Base-by-base conservation (phyloP, 2,797 vertebrate species). In the Rhyacichthys aspro region DNA sequence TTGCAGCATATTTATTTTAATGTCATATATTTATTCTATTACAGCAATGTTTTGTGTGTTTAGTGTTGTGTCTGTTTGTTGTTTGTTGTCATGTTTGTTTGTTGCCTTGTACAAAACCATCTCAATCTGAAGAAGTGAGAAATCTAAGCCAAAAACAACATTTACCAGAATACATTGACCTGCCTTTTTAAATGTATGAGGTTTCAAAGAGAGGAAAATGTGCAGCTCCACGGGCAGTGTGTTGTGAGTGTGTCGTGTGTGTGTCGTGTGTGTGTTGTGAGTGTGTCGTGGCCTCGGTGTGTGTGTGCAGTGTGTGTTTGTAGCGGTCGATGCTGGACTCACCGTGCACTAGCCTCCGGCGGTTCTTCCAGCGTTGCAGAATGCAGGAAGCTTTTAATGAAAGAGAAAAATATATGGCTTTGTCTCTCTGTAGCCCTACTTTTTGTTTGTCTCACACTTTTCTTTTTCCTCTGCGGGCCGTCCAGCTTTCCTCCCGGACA, bases 171-270 rank as follows among this genome's bases (percentile, higher is more conserved):
- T 60, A 42, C 8, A 28, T 11, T 5, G 3, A 63, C 50, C 38
- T 66, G 39, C 56, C 60, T 32, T 70, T n/a, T 83, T 62, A 47
- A 82, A 83, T 82, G 79, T 77, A 81, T 74, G 66, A 78, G 37
- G 54, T 48, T 23, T 69, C 69, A 80, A 81, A 85, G 47, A 59
- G 59, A 70, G 69, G 57, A 28, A 59, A 68, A 76, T 64, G 23
- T 4, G 59, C 67, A 54, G 61, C 71, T 67, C 57, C 62, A 63
- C 65, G 61, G 76, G 62, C 74, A 60, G 36, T 41, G 19, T 23
- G 43, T 67, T 18, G 11, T 12, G 38, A n/a, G 57, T 38, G 9
- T 55, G 56, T 45, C 18, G 48, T 36, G 18, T n/a, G n/a, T 28
- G 49, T 67, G 5, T 54, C 38, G 38, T 49, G 38, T 65, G 54